phyloP scores from a whole-genome alignment of 2,888 invertebrate species.

The Fissipunctia ypsillon region DNA sequence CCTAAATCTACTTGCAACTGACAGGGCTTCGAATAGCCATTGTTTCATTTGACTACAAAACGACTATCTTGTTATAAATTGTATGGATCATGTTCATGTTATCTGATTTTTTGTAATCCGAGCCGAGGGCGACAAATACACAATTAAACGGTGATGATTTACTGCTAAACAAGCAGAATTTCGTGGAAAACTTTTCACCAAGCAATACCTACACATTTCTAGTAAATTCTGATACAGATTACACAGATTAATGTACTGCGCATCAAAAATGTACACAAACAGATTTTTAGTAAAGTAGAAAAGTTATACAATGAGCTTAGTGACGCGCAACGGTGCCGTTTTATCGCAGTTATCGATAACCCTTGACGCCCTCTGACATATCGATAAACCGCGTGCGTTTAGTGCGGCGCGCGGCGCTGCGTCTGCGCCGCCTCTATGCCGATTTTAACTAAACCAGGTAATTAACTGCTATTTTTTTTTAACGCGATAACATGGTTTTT shows the following conservation, averaged over 20 bases:
- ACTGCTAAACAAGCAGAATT: not conserved
- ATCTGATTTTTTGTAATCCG: no score
- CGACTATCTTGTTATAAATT: no score
- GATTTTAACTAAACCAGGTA: constrained; percentile 70
- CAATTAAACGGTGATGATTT: not conserved
- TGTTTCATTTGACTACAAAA: not conserved
- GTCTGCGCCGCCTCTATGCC: constrained; percentile 63
- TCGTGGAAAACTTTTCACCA: not conserved
- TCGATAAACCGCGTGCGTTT: constrained; percentile 77
- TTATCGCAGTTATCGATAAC: constrained; percentile 82
- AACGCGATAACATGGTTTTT: constrained; percentile 43
- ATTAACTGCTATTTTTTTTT: constrained; percentile 62
- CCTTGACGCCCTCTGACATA: constrained; percentile 77
- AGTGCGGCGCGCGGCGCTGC: constrained; percentile 73
- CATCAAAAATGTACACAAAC: constrained; percentile 38
- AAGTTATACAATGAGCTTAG: constrained; percentile 70
- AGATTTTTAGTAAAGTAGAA: constrained; percentile 55
- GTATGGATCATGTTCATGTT: no score
- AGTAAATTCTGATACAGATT: constrained; percentile 3
- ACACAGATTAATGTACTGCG: constrained; percentile 33
- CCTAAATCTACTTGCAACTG: not conserved
- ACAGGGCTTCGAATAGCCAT: not conserved
- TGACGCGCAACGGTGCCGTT: constrained; percentile 77
- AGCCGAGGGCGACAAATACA: not conserved
- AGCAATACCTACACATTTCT: no score